Base-by-base conservation (phyloP, 2,888 invertebrate species). In the Stratiomys singularior region DNA sequence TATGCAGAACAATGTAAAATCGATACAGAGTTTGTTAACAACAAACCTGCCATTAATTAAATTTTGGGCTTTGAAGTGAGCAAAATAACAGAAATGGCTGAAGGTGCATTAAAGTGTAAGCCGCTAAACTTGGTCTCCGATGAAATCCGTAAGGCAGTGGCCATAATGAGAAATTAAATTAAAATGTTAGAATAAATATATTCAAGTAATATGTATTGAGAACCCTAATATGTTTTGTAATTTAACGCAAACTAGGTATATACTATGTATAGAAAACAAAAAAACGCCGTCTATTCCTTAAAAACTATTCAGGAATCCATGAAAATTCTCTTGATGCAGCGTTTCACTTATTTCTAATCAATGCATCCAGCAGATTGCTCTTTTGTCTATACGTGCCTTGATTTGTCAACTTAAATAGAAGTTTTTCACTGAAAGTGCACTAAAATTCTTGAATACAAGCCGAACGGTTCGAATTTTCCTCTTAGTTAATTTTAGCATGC, bases 401-500 rank as follows among this genome's bases (percentile, higher is more conserved):
- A 3, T 9, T 37, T 9, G 37, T 37, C 18, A 15, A 23, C n/a
- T n/a, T n/a, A n/a, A 30, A 15, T 27, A 64, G 28, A 64, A 27
- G 64, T 23, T 30, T 30, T n/a, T n/a, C 21, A 37, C 3, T 1
- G n/a, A 64, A 64, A 28, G 13, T 64, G 64, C 30, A 64, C 64
- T 28, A 5, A 64, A 64, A 64, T 1, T 7, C 0, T 30, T 25
- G 27, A 30, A 13, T 25, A 15, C 64, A 30, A 25, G 15, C 30
- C 30, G 27, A 52, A 13, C 52, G 13, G 25, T 25, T 15, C 69
- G 9, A 69, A 69, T 30, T 69, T 69, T 47, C 30, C 69, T 69
- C 47, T 66, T 69, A 46, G 69, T 69, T 69, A 69, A 69, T 69
- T 69, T 69, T 69, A 69, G 69, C 69, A 69, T 69, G 18, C 47